Base-by-base conservation (phyloP, 1,140 invertebrate species). In the Andricus grossulariae region DNA sequence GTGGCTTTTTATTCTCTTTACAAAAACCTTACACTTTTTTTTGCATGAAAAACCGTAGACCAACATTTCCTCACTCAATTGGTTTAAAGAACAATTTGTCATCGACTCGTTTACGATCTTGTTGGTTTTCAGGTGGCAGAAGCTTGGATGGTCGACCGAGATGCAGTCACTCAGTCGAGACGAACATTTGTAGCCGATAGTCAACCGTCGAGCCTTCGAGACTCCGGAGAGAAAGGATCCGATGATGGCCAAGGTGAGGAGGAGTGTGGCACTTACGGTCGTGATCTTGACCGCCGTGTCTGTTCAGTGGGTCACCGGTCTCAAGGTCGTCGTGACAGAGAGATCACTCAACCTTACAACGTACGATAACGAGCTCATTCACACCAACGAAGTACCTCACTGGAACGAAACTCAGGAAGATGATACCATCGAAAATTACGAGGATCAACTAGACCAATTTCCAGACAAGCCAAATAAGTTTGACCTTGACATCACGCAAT, bases 401-500 rank as follows among this genome's bases (percentile, higher is more conserved):
- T 50, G 60, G 60, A 39, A 75, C 25, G 55, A 54, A 13, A 32
- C 72, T 1, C 39, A 49, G 25, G 71, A 77, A 32, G 25, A 76
- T 60, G 80, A 82, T 16, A 76, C 39, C 16, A 79, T 79, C 51
- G 71, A 81, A 60, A 21, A 76, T 39, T 55, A 77, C 45, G 57
- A 60, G 1, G 13, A 73, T 16, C 85, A 91, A 75, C 86, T 86
- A 0, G 87, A 91, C 71, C 71, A 19, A 3, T 51, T 75, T 13
- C 57, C 66, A 0, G 86, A 78, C 2, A 92, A 92, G 74, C 91
- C 91, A 0, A 83, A 77, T 7, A 92, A 90, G 73, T 85, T 92
- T 25, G 90, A 92, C 19, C 1, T 85, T 32, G 87, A 91, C 52
- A 18, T 85, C 3, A 81, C 81, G 0, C 84, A 87, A 19, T 73